Conservation (phyloP, 2,113 vertebrate species). For the Phyllostomus hastatus region DNA sequence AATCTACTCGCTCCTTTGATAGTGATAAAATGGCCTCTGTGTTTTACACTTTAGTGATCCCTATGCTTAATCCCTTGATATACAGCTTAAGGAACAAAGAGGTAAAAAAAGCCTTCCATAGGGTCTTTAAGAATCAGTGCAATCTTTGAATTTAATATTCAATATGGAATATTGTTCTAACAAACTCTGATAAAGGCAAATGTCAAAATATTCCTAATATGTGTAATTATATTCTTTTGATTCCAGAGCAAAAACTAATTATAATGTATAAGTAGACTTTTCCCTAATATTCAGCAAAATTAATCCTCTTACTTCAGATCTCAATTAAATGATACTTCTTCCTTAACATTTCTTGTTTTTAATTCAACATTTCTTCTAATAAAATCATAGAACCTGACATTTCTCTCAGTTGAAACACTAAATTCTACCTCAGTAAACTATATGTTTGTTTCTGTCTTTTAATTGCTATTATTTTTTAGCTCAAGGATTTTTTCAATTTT, state of each 20-base stretch:
- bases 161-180: not conserved
- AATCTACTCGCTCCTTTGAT: slow-evolving; percentile 30
- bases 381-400: not conserved
- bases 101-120: slow-evolving; percentile 67
- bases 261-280: not conserved
- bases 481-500: rapidly evolving
- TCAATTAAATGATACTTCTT: not conserved
- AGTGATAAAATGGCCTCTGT: slow-evolving; percentile 69
- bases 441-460: not conserved
- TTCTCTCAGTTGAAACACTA: not conserved
- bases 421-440: not conserved
- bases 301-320: not conserved
- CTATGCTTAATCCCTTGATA: slow-evolving; percentile 62
- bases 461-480: not conserved
- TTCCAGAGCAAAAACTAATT: not conserved
- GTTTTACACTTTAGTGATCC: slow-evolving; percentile 75
- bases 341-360: not conserved
- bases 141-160: not conserved
- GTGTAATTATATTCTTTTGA: not conserved
- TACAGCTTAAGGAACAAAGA: slow-evolving; percentile 74
- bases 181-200: not conserved
- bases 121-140: not conserved
- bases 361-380: not conserved
- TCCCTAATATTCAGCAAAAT: not conserved
- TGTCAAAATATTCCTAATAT: not conserved